Evolutionary conservation across 2,797 vertebrate species (phyloP).

Genomic region (Tauraco hartlaubi): DNA sequence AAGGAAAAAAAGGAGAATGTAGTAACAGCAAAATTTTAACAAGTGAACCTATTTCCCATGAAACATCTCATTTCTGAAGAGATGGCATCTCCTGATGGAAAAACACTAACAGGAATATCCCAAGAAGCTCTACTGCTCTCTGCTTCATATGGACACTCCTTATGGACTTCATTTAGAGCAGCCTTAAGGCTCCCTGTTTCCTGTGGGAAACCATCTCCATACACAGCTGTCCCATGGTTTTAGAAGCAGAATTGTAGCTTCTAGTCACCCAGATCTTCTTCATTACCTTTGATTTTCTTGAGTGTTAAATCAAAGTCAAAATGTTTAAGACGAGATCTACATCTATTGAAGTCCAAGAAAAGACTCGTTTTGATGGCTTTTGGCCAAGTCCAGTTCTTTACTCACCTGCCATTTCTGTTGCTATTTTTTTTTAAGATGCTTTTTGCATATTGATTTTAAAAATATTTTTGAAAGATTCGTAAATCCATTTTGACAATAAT

Average conservation of each 20-base stretch:
- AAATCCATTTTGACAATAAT: not conserved
- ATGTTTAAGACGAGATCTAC: not conserved
- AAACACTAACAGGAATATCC: not conserved
- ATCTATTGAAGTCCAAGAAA: not conserved
- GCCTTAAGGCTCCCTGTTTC: not conserved
- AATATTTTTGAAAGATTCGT: not conserved
- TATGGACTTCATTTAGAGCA: not conserved
- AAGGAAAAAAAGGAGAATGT: not conserved
- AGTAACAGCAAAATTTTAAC: not conserved
- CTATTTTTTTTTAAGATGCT: not conserved
- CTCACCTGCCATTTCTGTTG: not conserved
- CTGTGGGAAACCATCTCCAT: not conserved
- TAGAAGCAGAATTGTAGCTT: not conserved
- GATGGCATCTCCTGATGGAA: not conserved
- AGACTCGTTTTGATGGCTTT: not conserved
- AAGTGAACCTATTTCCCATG: not conserved
- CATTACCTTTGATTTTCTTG: not conserved
- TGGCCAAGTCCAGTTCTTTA: not conserved
- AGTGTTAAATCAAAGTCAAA: not conserved
- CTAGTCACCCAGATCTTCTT: not conserved
- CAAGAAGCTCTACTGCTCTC: not conserved
- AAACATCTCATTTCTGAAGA: not conserved
- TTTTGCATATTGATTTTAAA: not conserved
- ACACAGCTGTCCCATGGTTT: not conserved
- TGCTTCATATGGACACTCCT: not conserved